Percentiles rank a stretch among this genome's conserved stretches.
Evolutionary conservation across 1,140 invertebrate genomes (phyloP).

Genomic region (Cecropterus lyciades): DNA sequence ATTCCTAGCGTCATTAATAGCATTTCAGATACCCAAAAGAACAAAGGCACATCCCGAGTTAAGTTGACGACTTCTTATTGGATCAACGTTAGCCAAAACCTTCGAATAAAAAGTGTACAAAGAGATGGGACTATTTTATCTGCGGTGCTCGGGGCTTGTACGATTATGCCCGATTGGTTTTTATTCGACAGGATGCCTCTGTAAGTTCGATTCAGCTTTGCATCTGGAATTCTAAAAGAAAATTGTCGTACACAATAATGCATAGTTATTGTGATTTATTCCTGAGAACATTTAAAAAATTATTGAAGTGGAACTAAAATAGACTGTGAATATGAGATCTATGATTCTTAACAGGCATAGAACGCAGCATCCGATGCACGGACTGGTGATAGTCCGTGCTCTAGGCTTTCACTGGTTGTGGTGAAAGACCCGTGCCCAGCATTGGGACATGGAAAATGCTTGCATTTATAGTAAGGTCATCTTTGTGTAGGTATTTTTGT

Average conservation of each 20-base stretch:
- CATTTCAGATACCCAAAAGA: background rate
- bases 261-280: slow-evolving; percentile 1
- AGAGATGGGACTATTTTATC: slow-evolving; percentile 75
- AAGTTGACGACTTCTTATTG: slow-evolving; percentile 65
- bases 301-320: too few relatives aligned
- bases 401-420: too few relatives aligned
- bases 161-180: slow-evolving; percentile 78
- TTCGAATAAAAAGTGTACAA: slow-evolving; percentile 63
- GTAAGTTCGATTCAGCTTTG: slow-evolving; percentile 23
- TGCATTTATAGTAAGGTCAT: too few relatives aligned
- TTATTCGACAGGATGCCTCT: slow-evolving; percentile 58
- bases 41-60: slow-evolving; percentile 3
- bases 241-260: slow-evolving; percentile 8
- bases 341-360: too few relatives aligned
- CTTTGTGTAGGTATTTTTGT: too few relatives aligned
- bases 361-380: too few relatives aligned
- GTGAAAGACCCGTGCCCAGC: too few relatives aligned
- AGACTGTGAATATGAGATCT: too few relatives aligned
- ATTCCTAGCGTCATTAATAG: background rate
- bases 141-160: slow-evolving; percentile 56
- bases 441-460: too few relatives aligned
- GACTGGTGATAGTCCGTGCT: too few relatives aligned
- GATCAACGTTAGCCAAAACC: slow-evolving; percentile 60
- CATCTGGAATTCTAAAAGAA: slow-evolving; percentile 7
- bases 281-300: too few relatives aligned